Evolutionary conservation across 1,140 invertebrate genomes (phyloP).

Genomic region (Hypsibius dujardini): DNA sequence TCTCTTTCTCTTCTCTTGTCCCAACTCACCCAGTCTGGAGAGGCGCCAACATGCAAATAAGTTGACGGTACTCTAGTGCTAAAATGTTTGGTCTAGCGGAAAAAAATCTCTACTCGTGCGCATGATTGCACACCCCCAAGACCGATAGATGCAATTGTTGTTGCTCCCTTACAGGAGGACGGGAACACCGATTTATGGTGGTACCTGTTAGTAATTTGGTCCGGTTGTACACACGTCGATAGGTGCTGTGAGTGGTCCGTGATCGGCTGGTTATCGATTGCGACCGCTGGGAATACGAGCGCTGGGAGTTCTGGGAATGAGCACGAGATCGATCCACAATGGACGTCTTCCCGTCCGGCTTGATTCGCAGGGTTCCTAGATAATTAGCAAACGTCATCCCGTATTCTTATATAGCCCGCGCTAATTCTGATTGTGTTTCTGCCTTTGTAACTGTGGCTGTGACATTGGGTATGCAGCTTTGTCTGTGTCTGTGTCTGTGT

Average conservation of each 20-base stretch:
- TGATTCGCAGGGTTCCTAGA: not conserved
- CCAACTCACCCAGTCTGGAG: too few relatives aligned
- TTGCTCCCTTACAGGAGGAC: not conserved
- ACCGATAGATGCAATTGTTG: not conserved
- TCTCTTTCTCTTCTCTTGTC: too few relatives aligned
- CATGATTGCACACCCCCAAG: not conserved
- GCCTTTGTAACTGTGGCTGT: too few relatives aligned
- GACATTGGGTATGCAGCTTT: too few relatives aligned
- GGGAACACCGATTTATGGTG: not conserved
- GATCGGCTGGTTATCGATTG: not conserved
- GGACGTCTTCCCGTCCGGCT: not conserved
- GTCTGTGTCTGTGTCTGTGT: too few relatives aligned
- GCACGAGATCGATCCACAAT: not conserved
- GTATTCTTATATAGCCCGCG: too few relatives aligned
- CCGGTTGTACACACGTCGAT: slow-evolving; percentile 8
- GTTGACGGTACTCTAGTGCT: too few relatives aligned
- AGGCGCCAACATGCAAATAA: too few relatives aligned
- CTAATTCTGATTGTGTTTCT: too few relatives aligned
- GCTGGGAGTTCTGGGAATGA: not conserved
- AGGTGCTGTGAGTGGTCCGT: slow-evolving; percentile 12
- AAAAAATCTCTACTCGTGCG: not conserved
- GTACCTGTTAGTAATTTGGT: slow-evolving; percentile 16
- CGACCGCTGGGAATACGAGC: not conserved
- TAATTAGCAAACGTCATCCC: too few relatives aligned
- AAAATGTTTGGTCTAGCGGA: too few relatives aligned